Evolutionary conservation across 2,888 invertebrate genomes (phyloP), one percentile per base, ranked within the genome.

Genomic region (Rotaria socialis): DNA sequence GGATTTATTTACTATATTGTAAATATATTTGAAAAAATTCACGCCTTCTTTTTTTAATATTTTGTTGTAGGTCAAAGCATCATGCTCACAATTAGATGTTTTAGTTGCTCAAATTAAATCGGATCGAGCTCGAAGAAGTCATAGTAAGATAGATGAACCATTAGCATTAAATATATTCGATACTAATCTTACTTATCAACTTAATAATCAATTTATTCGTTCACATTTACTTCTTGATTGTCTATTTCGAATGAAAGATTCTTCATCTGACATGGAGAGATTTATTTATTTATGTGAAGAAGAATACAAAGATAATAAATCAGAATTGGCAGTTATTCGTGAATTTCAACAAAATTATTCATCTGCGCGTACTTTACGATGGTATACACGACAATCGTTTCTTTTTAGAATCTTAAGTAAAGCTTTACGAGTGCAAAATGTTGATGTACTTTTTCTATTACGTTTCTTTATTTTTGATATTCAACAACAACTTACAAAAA

Each of bases 281-380:
- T 67, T 67, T 67, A 67, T 67, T 67, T 0, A 16, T 27, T 19
- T 67, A 67, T 67, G 67, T 41, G 67, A 67, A 67, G 35, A 67
- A 41, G 67, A 67, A 67, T 67, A 67, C 11, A 35, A 67, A 6
- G 67, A 67, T 16, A 67, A 67, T 67, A 67, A 67, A 67, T 5
- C 16, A 35, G 67, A 67, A 67, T 67, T 67, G 35, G 16, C 6
- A 7, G 5, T 35, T 35, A 67, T 67, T 6, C 67, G 35, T 27
- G 67, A 67, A 35, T 67, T 67, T 67, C 27, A 67, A 67, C 67
- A 67, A 67, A 16, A 41, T 67, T 67, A 67, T 67, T 41, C 27
- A 6, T 0, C 67, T 1, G 16, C 35, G 6, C 27, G 27, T 16
- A 35, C 67, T 41, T 16, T 67, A 35, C 1, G 67, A 67, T 67